Percentiles rank a stretch among this genome's conserved stretches.
Evolutionary conservation across 2,113 vertebrate genomes (phyloP).

Genomic region (Galemys pyrenaicus): DNA sequence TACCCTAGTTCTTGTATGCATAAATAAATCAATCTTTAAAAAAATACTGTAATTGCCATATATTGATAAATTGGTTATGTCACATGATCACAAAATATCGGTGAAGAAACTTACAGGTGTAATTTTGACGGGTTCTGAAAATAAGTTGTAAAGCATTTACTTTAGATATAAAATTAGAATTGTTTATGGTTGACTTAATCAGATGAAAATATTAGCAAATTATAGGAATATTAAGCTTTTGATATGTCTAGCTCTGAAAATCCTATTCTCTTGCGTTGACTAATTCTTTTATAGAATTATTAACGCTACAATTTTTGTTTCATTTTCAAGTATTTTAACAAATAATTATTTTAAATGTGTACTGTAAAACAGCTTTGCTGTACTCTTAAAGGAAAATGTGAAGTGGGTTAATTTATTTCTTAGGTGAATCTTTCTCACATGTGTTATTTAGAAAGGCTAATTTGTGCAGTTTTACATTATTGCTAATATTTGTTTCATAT

Average conservation of each 20-base stretch:
- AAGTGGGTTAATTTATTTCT: background rate
- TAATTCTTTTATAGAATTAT: conserved; percentile 27
- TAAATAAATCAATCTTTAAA: too few species aligned
- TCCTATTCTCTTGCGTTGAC: background rate
- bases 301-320: conserved; percentile 29
- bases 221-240: conserved; percentile 5
- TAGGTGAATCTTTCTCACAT: background rate
- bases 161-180: conserved; percentile 45
- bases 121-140: conserved; percentile 39
- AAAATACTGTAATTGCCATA: background rate
- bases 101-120: conserved; percentile 13
- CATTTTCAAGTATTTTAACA: conserved; percentile 49
- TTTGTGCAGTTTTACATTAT: conserved; percentile 15
- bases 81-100: background rate
- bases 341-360: conserved; percentile 9
- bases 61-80: background rate
- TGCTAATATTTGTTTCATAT: conserved; percentile 34
- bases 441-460: conserved; percentile 27
- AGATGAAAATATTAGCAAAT: conserved; percentile 34
- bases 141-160: conserved; percentile 52
- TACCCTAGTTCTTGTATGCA: too few species aligned
- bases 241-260: conserved; percentile 26
- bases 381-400: conserved; percentile 17
- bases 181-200: conserved; percentile 43
- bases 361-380: background rate